Evolutionary conservation across 2,113 vertebrate genomes (phyloP), one percentile per base, ranked within the genome.

Genomic region (Corythornis cristatus): DNA sequence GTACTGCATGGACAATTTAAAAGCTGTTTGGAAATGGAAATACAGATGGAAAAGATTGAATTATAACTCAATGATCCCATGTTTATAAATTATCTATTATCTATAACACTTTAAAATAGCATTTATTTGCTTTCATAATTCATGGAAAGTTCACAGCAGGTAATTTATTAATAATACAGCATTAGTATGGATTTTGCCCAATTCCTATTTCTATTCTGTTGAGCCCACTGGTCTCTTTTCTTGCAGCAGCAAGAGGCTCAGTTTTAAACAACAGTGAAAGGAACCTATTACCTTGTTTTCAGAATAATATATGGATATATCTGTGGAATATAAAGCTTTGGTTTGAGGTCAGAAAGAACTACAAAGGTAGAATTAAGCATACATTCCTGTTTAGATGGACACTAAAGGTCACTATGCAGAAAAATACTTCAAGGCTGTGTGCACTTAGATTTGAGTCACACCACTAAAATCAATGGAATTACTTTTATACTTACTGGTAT

Each of bases 91-190:
- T 94, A 92, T 80, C 75, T 40, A 64, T 60, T 70, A 85, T 77
- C 71, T 60, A 26, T 80, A 92, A 77, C 18, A 22, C 76, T 90
- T 82, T 73, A 64, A 89, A 91, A 54, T 56, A 72, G 86, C 78
- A 95, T 96, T 68, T 95, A 94, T 96, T 95, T 80, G 62, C 72
- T 90, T 96, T 94, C 96, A 93, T 97, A 92, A 94, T 92, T 95
- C 62, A 96, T 82, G 10, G 57, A 54, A 71, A 86, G 48, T 90
- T 97, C 90, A 68, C 51, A 43, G 76, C 75, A 82, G 75, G 77
- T 93, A 90, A 95, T 83, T 93, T 97, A 90, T 96, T 96, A 96
- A 94, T 97, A 95, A 96, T 86, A 93, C 14, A 37, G 28, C 94
- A 81, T 78, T 70, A 92, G 14, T 57, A 86, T 80, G 84, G 67